Evolutionary conservation across 2,113 vertebrate species (phyloP), one percentile per base, ranked within the genome.

Genomic region (Formicarius rufipectus): DNA sequence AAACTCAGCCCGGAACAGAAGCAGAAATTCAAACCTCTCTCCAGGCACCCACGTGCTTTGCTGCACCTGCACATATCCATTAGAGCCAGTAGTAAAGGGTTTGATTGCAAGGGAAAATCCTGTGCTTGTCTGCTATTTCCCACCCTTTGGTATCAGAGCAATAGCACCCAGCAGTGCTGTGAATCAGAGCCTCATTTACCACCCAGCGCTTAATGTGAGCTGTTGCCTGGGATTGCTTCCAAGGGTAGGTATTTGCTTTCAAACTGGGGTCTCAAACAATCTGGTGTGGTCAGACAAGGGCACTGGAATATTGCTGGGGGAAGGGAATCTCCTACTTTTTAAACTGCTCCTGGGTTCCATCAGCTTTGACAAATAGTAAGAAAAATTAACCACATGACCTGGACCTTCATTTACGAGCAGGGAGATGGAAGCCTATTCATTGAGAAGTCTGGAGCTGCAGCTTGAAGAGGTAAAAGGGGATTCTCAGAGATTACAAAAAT

Each of bases 141-240:
- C 49, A 66, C 14, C 27, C 62, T 62, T 66, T 39, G 87, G 66
- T 28, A 56, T 37, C 68, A 81, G 33, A 85, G 74, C 76, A 60
- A 50, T 42, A 80, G 82, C 77, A 56, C 21, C 35, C 75, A 77
- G 56, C 83, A 56, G 66, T 0, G 58, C 87, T 69, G 40, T 53
- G 74, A 89, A 82, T 87, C 81, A 76, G 81, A 27, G 52, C 45
- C 80, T 86, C 52, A 87, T 96, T 94, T 91, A 89, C 67, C 84
- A 66, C 71, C 81, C 66, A 19, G 28, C 0, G 2, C 49, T 83
- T 66, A 39, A 91, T 20, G 40, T 2, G n/a, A 87, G 37, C 66
- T 60, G 9, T 30, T 81, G 39, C 71, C 66, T 40, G 62, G 52
- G 60, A 40, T 42, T 72, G 77, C 69, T 84, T 75, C 82, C 52